Base-by-base conservation (phyloP, 2,797 vertebrate species). In the Melanotaenia parkinsoni region DNA sequence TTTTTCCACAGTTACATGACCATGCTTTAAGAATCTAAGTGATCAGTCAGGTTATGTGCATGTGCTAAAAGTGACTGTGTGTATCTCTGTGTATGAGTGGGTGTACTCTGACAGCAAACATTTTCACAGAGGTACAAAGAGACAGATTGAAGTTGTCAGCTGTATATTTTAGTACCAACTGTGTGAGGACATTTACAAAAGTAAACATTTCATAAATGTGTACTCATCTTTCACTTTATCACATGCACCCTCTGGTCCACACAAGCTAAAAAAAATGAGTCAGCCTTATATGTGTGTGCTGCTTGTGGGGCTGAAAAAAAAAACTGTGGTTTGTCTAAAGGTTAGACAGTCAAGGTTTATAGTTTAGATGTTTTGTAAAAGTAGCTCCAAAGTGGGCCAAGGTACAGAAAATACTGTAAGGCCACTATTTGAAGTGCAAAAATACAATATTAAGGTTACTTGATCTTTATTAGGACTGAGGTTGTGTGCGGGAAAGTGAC, bases 341-440 rank as follows among this genome's bases (percentile, higher is more conserved):
- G 81, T 79, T 72, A 74, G 56, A 72, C 60, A 62, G 26, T 72
- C 53, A 58, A 62, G 47, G 57, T 66, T 68, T 66, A 70, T 74
- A 20, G 63, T 83, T 69, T 57, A 54, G 35, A 76, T 62, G 37
- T 68, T 54, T 47, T 73, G 59, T 58, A 71, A 77, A 68, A 63
- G 28, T 43, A 13, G 37, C 62, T 22, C 37, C 40, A 24, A 37
- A 33, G 26, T 56, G 53, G 26, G 53, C 6, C 53, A 30, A 20
- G 45, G 6, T 47, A 20, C 45, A 47, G 20, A 47, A 47, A 47
- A 47, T n/a, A 47, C 45, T 47, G 18, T 9, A 47, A 8, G 20
- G 45, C 20, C 7, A 47, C 45, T 2, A 9, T 45, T 3, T 45
- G 40, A 45, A 45, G 40, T 43, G 16, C 43, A 45, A 8, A 24